A percentile compares a stretch with the other conserved stretches of the same genome.
Evolutionary conservation across 2,888 invertebrate genomes (phyloP).

Genomic region (Scotopteryx bipunctaria): DNA sequence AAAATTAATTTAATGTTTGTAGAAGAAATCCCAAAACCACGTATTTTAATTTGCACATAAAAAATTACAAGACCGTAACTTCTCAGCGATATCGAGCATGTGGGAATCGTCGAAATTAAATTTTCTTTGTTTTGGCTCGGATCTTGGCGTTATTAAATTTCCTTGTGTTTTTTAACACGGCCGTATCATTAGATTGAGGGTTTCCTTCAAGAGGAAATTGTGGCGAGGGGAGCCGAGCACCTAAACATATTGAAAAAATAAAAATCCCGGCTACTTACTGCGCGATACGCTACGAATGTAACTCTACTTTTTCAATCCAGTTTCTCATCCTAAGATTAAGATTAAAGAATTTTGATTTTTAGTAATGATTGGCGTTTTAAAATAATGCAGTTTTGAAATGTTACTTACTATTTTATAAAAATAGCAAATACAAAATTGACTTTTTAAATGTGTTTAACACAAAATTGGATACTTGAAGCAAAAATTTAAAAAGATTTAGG

Average conservation of each 20-base stretch:
- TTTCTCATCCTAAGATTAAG: too few species aligned
- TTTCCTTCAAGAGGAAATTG: conserved; percentile 83
- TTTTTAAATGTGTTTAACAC: too few species aligned
- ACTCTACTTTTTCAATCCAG: conserved; percentile 54
- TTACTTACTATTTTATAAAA: too few species aligned
- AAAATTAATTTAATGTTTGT: too few species aligned
- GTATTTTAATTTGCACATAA: conserved; percentile 62
- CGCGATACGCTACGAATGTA: conserved; percentile 41
- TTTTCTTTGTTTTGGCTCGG: conserved; percentile 80
- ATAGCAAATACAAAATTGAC: too few species aligned
- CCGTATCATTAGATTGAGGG: conserved; percentile 84
- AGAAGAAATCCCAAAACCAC: neutral
- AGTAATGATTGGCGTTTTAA: too few species aligned
- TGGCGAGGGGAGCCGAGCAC: conserved; percentile 77
- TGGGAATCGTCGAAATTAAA: conserved; percentile 82
- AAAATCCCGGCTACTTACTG: conserved; percentile 78
- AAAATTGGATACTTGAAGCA: neutral
- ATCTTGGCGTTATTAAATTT: conserved; percentile 82
- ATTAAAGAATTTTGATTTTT: too few species aligned
- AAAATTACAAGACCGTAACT: conserved; percentile 60
- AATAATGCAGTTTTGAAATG: too few species aligned
- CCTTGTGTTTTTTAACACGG: conserved; percentile 84
- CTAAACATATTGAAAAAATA: conserved; percentile 83
- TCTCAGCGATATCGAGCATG: conserved; percentile 79
- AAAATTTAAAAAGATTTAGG: neutral